Percentiles rank a stretch among this genome's conserved stretches.
Evolutionary conservation across 1,140 invertebrate genomes (phyloP).

Genomic region (Pachyrhynchus sulphureomaculatus): DNA sequence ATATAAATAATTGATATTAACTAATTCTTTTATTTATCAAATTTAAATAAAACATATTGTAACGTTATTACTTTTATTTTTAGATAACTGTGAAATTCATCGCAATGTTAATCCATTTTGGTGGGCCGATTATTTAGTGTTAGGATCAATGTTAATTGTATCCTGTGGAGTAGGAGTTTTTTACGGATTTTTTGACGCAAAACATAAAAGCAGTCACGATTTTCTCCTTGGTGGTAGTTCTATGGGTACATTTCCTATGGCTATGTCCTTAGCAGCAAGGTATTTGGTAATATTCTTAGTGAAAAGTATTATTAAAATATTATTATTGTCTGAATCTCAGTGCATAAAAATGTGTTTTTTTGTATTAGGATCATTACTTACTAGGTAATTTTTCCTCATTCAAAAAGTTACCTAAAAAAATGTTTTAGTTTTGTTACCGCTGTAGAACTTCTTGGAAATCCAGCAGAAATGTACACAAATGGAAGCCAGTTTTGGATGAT

Average conservation of each 20-base stretch:
- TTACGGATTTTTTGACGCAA: conserved; percentile 73
- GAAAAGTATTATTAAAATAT: too few relatives aligned
- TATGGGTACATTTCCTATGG: conserved; percentile 77
- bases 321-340: neutral
- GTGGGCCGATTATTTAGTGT: conserved; percentile 71
- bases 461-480: conserved; percentile 82
- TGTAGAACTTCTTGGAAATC: conserved; percentile 76
- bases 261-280: conserved; percentile 77
- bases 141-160: conserved; percentile 68
- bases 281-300: too few relatives aligned
- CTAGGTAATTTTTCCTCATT: too few relatives aligned
- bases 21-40: too few relatives aligned
- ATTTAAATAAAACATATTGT: too few relatives aligned
- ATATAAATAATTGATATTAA: too few relatives aligned
- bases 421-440: conserved; percentile 84
- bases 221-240: conserved; percentile 74
- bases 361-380: neutral
- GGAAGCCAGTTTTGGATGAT: conserved; percentile 79
- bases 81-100: conserved; percentile 8
- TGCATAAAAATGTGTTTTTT: neutral
- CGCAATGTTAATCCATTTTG: conserved; percentile 52
- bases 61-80: too few relatives aligned
- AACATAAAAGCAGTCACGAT: conserved; percentile 73
- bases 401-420: too few relatives aligned
- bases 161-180: conserved; percentile 80